Conservation (phyloP, 2,797 vertebrate species). For the Cottoperca gobio region DNA sequence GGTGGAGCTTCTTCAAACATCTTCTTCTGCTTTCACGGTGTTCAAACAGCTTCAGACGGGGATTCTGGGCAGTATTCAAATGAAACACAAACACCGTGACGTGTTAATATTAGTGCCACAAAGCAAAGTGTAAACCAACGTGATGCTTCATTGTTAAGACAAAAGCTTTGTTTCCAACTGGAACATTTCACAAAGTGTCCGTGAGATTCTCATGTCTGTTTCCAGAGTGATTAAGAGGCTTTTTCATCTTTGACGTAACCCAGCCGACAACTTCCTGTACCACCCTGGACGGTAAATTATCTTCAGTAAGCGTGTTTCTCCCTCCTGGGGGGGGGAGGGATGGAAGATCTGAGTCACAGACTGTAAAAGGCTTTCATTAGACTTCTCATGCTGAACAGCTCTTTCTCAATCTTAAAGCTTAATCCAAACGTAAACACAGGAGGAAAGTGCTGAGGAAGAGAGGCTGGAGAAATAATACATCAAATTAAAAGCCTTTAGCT, state of each 20-base stretch:
- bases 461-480: not conserved
- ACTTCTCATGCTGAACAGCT: conserved; percentile 21
- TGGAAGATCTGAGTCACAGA: conserved; percentile 64
- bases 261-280: conserved; percentile 66
- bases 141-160: conserved; percentile 11
- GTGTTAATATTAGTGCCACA: conserved; percentile 1
- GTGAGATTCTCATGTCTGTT: conserved; percentile 16
- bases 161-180: not conserved
- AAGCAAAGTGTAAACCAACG: conserved; percentile 12
- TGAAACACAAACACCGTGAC: conserved; percentile 29
- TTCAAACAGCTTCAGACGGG: conserved; percentile 4
- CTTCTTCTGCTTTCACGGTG: conserved; percentile 8
- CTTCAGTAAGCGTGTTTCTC: conserved; percentile 23
- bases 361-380: conserved; percentile 30
- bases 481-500: conserved; percentile 16
- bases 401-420: conserved; percentile 15
- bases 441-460: not conserved
- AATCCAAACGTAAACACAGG: conserved; percentile 30
- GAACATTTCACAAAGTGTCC: not conserved
- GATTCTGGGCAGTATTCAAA: conserved; percentile 11
- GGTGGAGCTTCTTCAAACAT: conserved; percentile 23
- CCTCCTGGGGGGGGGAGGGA: conserved; percentile 25
- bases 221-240: conserved; percentile 35
- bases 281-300: conserved; percentile 61
- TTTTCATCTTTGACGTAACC: conserved; percentile 48